Conservation (phyloP, 2,113 vertebrate genomes). For the Sitta europaea region DNA sequence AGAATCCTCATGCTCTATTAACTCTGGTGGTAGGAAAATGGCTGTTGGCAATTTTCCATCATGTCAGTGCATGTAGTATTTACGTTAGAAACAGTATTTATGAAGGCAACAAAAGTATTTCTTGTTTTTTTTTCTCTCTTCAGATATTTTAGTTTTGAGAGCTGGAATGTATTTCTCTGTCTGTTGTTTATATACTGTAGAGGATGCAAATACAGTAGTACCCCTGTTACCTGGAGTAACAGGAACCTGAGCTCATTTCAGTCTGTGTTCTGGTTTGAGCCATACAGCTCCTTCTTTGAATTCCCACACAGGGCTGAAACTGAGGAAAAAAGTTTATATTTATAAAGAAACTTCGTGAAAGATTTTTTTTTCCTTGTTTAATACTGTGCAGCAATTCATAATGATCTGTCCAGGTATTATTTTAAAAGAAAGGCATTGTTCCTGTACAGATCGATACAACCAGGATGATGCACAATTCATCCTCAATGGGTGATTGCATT, state of each 20-base stretch:
- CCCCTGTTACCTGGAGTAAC: neutral
- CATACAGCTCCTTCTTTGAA: neutral
- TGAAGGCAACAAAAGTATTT: slow-evolving; percentile 16
- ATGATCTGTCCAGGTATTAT: slow-evolving; percentile 10
- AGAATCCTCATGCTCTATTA: slow-evolving; percentile 67
- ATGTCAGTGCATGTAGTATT: slow-evolving; percentile 50
- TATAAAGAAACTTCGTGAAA: slow-evolving; percentile 2
- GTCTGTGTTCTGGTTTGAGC: neutral
- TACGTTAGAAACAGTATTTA: slow-evolving; percentile 42
- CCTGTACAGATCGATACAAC: slow-evolving; percentile 15
- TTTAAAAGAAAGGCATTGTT: slow-evolving; percentile 29
- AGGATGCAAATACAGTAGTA: neutral
- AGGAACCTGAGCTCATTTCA: neutral
- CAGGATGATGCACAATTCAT: slow-evolving; percentile 38
- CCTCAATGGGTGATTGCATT: neutral
- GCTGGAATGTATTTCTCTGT: slow-evolving; percentile 15
- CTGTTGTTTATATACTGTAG: neutral
- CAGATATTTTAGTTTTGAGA: neutral
- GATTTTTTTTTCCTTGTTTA: neutral
- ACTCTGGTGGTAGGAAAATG: slow-evolving; percentile 66
- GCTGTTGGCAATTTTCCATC: slow-evolving; percentile 69
- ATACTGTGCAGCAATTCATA: slow-evolving; percentile 27
- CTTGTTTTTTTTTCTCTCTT: neutral
- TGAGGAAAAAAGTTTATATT: neutral
- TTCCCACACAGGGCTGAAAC: neutral